A percentile compares a stretch with the other conserved stretches of the same genome.
Conservation (phyloP, 2,797 vertebrate species). For the Lophotriccus pileatus region DNA sequence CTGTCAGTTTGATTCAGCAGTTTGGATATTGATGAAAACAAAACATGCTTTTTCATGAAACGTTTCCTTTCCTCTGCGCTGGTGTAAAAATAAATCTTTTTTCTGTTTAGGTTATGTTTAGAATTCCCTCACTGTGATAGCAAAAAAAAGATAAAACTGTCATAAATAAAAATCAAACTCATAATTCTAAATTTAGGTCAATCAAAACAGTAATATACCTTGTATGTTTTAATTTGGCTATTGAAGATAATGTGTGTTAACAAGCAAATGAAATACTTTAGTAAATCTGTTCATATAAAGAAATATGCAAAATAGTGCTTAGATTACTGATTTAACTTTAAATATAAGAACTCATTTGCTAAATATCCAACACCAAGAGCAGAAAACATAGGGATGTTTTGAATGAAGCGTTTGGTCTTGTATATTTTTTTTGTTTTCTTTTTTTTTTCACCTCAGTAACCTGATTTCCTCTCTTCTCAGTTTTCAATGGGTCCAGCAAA, state of each 20-base stretch:
- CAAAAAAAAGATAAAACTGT: slow-evolving; percentile 1
- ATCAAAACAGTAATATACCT: slow-evolving; percentile 18
- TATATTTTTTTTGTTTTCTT: background rate
- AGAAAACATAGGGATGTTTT: background rate
- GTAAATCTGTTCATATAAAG: background rate
- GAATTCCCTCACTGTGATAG: background rate
- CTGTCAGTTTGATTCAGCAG: slow-evolving; percentile 25
- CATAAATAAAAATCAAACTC: slow-evolving; percentile 23
- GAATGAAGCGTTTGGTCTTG: background rate
- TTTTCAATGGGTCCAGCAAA: slow-evolving; percentile 91
- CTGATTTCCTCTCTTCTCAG: slow-evolving; percentile 69
- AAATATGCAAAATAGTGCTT: background rate
- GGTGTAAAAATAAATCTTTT: background rate
- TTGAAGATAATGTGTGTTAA: slow-evolving; percentile 4
- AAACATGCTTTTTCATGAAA: slow-evolving; percentile 1
- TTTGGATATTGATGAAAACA: slow-evolving; percentile 6
- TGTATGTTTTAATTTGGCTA: slow-evolving; percentile 12
- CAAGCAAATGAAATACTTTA: background rate
- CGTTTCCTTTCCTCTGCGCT: background rate
- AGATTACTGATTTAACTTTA: background rate
- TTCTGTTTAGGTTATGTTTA: background rate
- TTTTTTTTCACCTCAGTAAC: background rate
- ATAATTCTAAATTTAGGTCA: slow-evolving; percentile 10
- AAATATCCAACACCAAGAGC: background rate
- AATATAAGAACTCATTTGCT: background rate